Percentiles rank a stretch among this genome's conserved stretches.
Evolutionary conservation across 2,888 invertebrate species (phyloP).

Genomic region (Zygothrica quintamaculata): DNA sequence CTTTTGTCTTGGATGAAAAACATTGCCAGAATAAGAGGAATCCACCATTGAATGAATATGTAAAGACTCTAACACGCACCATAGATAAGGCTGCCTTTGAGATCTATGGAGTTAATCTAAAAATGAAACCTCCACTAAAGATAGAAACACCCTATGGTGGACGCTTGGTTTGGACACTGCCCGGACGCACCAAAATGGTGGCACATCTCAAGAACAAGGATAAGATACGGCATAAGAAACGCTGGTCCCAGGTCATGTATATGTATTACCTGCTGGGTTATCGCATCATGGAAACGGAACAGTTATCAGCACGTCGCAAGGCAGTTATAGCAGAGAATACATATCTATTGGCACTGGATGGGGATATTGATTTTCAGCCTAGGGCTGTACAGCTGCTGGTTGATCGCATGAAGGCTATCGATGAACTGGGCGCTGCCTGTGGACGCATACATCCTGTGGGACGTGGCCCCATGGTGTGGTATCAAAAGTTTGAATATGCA

Average conservation of each 20-base stretch:
- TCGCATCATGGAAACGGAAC: constrained; percentile 89
- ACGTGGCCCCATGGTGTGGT: constrained; percentile 92
- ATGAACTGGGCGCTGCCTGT: constrained; percentile 93
- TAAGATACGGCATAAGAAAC: constrained; percentile 94
- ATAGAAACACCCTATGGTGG: constrained; percentile 95
- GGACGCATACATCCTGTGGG: constrained; percentile 96
- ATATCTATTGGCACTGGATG: constrained; percentile 92
- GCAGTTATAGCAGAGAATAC: constrained; percentile 92
- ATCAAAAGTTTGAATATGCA: constrained; percentile 95
- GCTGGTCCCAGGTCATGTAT: constrained; percentile 98
- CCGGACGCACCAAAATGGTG: constrained; percentile 93
- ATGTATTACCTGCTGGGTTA: constrained; percentile 96
- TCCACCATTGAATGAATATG: constrained; percentile 92
- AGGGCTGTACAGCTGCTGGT: constrained; percentile 91
- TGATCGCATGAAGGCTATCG: constrained; percentile 94
- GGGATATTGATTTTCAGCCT: constrained; percentile 95
- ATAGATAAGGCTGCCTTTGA: constrained; percentile 91
- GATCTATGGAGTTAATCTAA: constrained; percentile 88
- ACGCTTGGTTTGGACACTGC: constrained; percentile 91
- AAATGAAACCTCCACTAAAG: constrained; percentile 89
- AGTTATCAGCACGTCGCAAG: constrained; percentile 84
- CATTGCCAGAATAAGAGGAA: constrained; percentile 85
- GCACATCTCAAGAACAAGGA: constrained; percentile 95
- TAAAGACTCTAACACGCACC: constrained; percentile 89
- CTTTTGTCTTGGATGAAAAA: constrained; percentile 87